Evolutionary conservation across 2,113 vertebrate genomes (phyloP), one percentile per base, ranked within the genome.

Genomic region (Erinaceus europaeus): DNA sequence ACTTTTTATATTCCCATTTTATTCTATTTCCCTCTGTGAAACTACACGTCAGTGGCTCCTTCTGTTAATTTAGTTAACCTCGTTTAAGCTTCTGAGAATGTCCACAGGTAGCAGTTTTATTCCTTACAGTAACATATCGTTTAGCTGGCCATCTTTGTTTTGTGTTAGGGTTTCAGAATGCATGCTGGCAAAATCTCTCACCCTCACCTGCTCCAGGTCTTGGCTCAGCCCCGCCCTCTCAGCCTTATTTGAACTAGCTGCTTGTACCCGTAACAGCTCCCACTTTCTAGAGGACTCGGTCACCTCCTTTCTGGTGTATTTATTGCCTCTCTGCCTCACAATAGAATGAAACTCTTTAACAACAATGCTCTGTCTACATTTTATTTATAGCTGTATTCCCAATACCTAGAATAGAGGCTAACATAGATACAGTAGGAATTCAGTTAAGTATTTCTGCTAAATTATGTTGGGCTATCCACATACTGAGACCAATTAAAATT

Each of bases 321-420:
- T 80, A 38, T 57, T 75, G 38, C 83, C 53, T 71, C 9, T 77
- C 32, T 74, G 81, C n/a, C n/a, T n/a, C 48, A 55, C 36, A 79
- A 29, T 44, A 90, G 48, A 91, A 75, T 88, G 52, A 73, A n/a
- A 23, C 11, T 85, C 21, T 57, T 0, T 77, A 25, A 74, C 9
- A 48, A 72, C 9, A 89, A 57, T n/a, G n/a, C 64, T 71, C 84
- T 82, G 75, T 71, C 10, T 73, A 82, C 76, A 74, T 82, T 77
- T 57, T 84, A 57, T 78, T 88, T 36, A 69, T 9, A 78, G 18
- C 42, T 74, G 2, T 84, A 21, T 85, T 32, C 36, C 46, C 3
- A 90, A 62, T 48, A 18, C 50, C 50, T 76, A 21, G 21, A 90
- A 50, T 17, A 68, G 34, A 81, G 10, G 12, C 62, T 84, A 32